Base-by-base conservation (phyloP, 2,888 invertebrate species). In the Pecten maximus region DNA sequence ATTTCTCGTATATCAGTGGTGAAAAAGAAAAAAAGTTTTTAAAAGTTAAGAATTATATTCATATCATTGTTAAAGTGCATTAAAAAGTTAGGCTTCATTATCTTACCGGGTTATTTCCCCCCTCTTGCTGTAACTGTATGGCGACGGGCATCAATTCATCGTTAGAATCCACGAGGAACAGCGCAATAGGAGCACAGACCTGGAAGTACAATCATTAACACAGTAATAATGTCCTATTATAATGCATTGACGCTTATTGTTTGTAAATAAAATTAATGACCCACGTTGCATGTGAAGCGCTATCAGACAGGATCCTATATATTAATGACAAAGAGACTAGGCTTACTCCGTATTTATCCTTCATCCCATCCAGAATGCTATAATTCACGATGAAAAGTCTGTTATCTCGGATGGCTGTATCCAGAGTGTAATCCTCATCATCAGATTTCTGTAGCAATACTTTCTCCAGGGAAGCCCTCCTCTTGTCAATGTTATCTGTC, bases 61-160 rank as follows among this genome's bases (percentile, higher is more conserved):
- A n/a, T n/a, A n/a, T n/a, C n/a, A n/a, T n/a, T n/a, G n/a, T n/a
- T n/a, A n/a, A n/a, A n/a, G n/a, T n/a, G n/a, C n/a, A n/a, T n/a
- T n/a, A n/a, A n/a, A n/a, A n/a, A n/a, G n/a, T n/a, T n/a, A n/a
- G n/a, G n/a, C n/a, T n/a, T n/a, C n/a, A n/a, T n/a, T n/a, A 35
- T 10, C 35, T 28, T 35, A 88, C 96, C 23, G 96, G 96, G 92
- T 96, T 96, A 16, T 96, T 92, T 19, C 92, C 93, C 40, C 93
- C 94, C 90, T 94, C 93, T 35, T 94, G 90, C 91, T 96, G 96
- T 19, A 96, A 94, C 89, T 96, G 96, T 87, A 96, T 97, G 6
- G 96, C 96, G 3, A 96, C 90, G 0, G 96, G 96, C 92, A 95
- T 89, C 50, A 96, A 50, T 23, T 74, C 16, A 1, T 35, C 15